phyloP scores from a whole-genome alignment of 2,888 invertebrate species.

The Aporophyla lueneburgensis region DNA sequence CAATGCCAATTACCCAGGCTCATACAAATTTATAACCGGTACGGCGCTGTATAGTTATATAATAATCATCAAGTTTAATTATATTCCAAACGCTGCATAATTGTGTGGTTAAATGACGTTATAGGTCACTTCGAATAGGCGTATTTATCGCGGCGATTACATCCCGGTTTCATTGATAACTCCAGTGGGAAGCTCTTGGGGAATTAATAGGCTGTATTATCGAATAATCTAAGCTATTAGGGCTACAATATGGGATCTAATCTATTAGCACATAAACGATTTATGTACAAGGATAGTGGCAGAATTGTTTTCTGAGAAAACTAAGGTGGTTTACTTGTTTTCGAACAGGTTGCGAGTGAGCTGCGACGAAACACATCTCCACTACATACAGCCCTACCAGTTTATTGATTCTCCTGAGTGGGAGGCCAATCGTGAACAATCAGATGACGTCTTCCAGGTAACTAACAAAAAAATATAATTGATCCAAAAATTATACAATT shows the following conservation, averaged over 20 bases:
- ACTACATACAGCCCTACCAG: constrained; percentile 95
- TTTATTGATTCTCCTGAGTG: constrained; percentile 98
- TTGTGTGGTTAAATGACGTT: constrained; percentile 27
- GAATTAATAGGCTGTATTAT: constrained; percentile 37
- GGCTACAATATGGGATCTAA: constrained; percentile 22
- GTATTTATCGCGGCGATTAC: constrained; percentile 40
- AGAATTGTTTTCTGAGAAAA: constrained; percentile 4
- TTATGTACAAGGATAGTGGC: constrained; percentile 7
- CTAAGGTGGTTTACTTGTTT: constrained; percentile 29
- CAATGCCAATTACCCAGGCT: constrained; percentile 22
- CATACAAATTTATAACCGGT: constrained; percentile 37
- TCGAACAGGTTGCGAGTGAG: constrained; percentile 94
- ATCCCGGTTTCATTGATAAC: constrained; percentile 39
- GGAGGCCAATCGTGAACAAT: constrained; percentile 95
- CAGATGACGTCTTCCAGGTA: constrained; percentile 95
- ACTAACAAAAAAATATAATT: constrained; percentile 29
- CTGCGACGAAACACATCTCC: constrained; percentile 95
- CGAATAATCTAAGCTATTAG: constrained; percentile 44
- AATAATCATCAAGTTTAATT: constrained; percentile 52
- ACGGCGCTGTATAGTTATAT: constrained; percentile 27
- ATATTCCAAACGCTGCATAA: constrained; percentile 45
- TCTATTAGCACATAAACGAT: constrained; percentile 14
- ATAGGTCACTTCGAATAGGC: constrained; percentile 21
- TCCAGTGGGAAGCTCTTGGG: constrained; percentile 15
- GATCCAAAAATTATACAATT: background rate